A percentile compares a stretch with the other conserved stretches of the same genome.
Evolutionary conservation across 1,140 invertebrate genomes (phyloP).

Genomic region (Thaumatotibia leucotreta): DNA sequence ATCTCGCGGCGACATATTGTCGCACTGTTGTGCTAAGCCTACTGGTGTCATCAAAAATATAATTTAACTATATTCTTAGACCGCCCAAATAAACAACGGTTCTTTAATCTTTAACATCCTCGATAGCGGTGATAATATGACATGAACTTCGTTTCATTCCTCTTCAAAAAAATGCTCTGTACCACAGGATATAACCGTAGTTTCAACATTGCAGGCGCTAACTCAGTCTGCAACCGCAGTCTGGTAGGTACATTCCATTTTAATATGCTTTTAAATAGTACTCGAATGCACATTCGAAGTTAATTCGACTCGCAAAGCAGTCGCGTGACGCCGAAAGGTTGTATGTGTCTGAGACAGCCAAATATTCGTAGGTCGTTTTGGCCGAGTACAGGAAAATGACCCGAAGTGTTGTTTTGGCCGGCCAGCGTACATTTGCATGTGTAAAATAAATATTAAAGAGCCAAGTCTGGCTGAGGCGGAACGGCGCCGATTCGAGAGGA

Average conservation of each 20-base stretch:
- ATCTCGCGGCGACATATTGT: too few species aligned
- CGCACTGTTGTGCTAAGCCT: too few species aligned
- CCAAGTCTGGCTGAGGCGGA: conserved; percentile 31
- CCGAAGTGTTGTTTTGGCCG: conserved; percentile 21
- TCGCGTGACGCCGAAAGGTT: background rate
- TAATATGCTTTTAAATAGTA: background rate
- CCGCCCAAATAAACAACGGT: too few species aligned
- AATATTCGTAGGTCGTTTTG: background rate
- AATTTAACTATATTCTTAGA: too few species aligned
- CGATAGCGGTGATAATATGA: too few species aligned
- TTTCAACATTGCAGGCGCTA: background rate
- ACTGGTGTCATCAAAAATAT: too few species aligned
- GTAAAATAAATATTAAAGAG: conserved; percentile 56
- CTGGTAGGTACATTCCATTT: background rate
- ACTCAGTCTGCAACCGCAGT: background rate
- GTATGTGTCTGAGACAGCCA: background rate
- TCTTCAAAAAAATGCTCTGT: too few species aligned
- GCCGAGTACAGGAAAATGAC: conserved; percentile 22
- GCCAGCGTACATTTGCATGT: conserved; percentile 41
- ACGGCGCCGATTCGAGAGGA: conserved; percentile 36
- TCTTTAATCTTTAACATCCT: too few species aligned
- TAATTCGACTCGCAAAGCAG: conserved; percentile 14
- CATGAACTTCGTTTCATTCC: too few species aligned
- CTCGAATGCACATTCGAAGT: background rate
- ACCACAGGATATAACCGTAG: too few species aligned